Evolutionary conservation across 1,140 invertebrate species (phyloP), one percentile per base, ranked within the genome.

Genomic region (Coptotermes formosanus): DNA sequence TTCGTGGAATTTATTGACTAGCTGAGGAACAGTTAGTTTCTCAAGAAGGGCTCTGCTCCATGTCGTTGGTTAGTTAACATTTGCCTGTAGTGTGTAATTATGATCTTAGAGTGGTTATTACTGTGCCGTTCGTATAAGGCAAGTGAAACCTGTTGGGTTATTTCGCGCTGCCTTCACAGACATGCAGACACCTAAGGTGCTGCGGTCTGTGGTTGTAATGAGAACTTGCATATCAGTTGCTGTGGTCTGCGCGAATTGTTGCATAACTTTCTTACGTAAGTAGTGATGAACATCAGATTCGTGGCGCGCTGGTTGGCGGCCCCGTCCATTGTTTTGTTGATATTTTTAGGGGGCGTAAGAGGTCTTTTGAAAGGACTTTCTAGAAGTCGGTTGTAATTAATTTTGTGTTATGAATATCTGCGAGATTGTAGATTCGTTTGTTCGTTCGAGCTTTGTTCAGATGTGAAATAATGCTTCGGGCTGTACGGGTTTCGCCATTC

Each of bases 171-270:
- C 52, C 52, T 19, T 11, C 25, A 25, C 3, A 4, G n/a, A n/a
- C 23, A 25, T 69, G 25, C n/a, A 69, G 64, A 69, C 64, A 69
- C 3, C 64, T 21, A 21, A 64, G 7, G 59, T 64, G 19, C 7
- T 64, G 59, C 19, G 59, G 59, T 64, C 64, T 30, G 64, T 3
- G n/a, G 64, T 12, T 25, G 1, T 21, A 69, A 69, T 69, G 64
- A 69, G n/a, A 69, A 69, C 64, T 69, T 69, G n/a, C 64, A 69
- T 12, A 69, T n/a, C 64, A 69, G 64, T 69, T 69, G 59, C 25
- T 64, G 59, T 16, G 59, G 59, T 69, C 64, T 69, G n/a, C 64
- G 64, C 23, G 64, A 69, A 69, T 69, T 69, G n/a, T 69, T 69
- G 64, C 64, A n/a, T 69, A 69, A 64, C 59, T 64, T 64, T 55